phyloP scores from a whole-genome alignment of 1,140 invertebrate species.

The Leptonema lineaticorne region DNA sequence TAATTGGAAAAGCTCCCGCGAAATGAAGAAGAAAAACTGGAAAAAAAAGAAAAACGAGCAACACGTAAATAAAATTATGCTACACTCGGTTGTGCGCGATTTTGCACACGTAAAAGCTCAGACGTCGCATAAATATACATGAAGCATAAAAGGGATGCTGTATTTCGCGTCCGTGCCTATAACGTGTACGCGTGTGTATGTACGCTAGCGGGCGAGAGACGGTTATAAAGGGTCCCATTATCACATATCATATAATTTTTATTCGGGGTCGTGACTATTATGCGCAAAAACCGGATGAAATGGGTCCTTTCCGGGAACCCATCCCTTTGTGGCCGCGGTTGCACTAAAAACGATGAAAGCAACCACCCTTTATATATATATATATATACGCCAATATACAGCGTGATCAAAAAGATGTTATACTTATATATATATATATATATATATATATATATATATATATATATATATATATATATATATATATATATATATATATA shows the following conservation, averaged over 20 bases:
- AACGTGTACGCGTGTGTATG: neutral
- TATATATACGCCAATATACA: too few relatives aligned
- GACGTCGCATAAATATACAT: constrained; percentile 27
- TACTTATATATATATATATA: too few relatives aligned
- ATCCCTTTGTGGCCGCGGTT: constrained; percentile 20
- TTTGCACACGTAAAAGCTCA: constrained; percentile 2
- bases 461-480: too few relatives aligned
- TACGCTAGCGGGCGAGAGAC: neutral
- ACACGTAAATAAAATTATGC: too few relatives aligned
- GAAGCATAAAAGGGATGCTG: constrained; percentile 7
- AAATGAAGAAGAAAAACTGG: neutral
- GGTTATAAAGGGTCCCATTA: constrained; percentile 27
- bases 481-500: too few relatives aligned
- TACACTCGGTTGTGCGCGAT: neutral
- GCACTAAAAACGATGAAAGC: constrained; percentile 31
- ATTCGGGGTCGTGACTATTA: constrained; percentile 29
- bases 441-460: too few relatives aligned
- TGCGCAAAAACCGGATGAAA: constrained; percentile 27
- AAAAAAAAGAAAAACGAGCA: constrained; percentile 2
- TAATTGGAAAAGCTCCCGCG: neutral
- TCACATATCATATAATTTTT: constrained; percentile 34
- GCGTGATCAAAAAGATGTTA: too few relatives aligned
- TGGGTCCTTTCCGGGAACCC: constrained; percentile 14
- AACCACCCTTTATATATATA: neutral
- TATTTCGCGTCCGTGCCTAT: too few relatives aligned